Conservation (phyloP, 1,140 invertebrate species). For the Neodiprion fabricii region DNA sequence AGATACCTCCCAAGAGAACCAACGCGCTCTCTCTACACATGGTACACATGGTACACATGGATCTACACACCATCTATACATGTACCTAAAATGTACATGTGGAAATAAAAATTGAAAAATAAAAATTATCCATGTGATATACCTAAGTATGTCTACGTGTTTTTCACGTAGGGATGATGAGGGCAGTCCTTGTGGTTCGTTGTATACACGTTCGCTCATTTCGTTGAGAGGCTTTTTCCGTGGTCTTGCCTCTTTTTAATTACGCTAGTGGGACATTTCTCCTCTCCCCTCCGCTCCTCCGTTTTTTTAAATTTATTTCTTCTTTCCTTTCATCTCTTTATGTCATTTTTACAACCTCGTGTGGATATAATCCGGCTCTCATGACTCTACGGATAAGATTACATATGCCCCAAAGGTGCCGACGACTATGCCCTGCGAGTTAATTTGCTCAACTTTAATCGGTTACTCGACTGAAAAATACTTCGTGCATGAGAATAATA, state of each 20-base stretch:
- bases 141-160: too few species aligned
- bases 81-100: too few species aligned
- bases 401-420: neutral
- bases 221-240: neutral
- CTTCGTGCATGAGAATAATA: too few species aligned
- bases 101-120: too few species aligned
- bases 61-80: too few species aligned
- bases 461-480: too few species aligned
- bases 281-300: too few species aligned
- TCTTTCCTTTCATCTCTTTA: neutral
- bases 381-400: too few species aligned
- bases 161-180: neutral
- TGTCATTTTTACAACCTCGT: neutral
- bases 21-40: neutral
- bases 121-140: too few species aligned
- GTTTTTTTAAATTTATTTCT: too few species aligned
- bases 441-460: neutral
- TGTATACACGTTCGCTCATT: neutral
- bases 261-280: neutral
- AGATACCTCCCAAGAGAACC: constrained; percentile 22
- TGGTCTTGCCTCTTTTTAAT: constrained; percentile 1
- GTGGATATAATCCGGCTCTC: neutral
- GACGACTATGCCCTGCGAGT: neutral
- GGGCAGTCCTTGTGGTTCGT: neutral
- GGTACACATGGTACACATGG: neutral